phyloP scores from a whole-genome alignment of 1,140 invertebrate species.

The Sarcophaga bullata region DNA sequence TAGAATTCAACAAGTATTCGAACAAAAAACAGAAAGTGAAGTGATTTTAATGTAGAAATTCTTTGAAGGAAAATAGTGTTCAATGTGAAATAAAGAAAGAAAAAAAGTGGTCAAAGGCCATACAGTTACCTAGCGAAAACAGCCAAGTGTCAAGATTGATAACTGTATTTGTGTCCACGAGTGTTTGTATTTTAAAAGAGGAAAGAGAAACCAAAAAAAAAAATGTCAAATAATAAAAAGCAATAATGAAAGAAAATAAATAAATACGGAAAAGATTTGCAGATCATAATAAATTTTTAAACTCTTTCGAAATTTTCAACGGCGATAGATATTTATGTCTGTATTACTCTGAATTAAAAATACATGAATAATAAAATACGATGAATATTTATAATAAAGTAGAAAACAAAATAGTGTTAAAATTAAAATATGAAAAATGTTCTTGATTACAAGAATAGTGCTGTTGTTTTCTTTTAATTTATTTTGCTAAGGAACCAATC shows the following conservation, averaged over 20 bases:
- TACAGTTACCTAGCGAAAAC: neutral
- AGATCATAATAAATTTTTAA: too few species aligned
- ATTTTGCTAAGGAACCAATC: too few species aligned
- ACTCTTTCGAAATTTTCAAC: too few species aligned
- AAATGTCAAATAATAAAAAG: neutral
- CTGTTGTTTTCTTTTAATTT: too few species aligned
- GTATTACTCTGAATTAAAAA: too few species aligned
- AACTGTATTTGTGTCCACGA: neutral
- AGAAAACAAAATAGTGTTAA: too few species aligned
- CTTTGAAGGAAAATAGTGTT: neutral
- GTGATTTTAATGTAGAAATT: neutral
- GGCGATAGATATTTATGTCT: too few species aligned
- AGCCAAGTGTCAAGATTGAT: conserved; percentile 15
- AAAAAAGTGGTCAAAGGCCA: conserved; percentile 19
- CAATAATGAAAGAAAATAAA: neutral
- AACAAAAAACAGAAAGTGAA: neutral
- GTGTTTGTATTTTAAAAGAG: neutral
- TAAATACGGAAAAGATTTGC: neutral
- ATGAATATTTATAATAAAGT: too few species aligned
- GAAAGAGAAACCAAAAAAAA: neutral
- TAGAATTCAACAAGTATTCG: neutral
- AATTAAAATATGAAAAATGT: too few species aligned
- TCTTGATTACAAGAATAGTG: too few species aligned
- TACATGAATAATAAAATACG: too few species aligned
- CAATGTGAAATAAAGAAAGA: neutral